A percentile compares a stretch with the other conserved stretches of the same genome.
These are phyloP conservation scores for Tragelaphus imberbis DNA, from an alignment of 2,113 vertebrate species.

Conservation along the genomic window DNA sequence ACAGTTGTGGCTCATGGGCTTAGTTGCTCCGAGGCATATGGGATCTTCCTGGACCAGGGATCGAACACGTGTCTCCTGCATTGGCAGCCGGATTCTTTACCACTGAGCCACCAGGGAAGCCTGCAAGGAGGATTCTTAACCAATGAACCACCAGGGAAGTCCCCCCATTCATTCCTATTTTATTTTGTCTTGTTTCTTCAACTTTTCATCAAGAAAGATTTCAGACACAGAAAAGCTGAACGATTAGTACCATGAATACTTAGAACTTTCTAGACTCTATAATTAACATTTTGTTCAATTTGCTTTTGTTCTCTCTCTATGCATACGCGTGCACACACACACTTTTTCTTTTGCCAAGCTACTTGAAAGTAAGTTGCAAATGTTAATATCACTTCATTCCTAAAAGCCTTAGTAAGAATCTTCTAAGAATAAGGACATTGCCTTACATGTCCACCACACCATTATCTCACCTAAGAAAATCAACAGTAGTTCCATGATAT, in stretches of 20 bases:
- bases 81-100: background rate
- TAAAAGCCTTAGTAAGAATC: background rate
- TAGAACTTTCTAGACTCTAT: background rate
- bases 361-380: background rate
- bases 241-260: background rate
- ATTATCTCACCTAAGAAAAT: background rate
- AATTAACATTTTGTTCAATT: background rate
- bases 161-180: background rate
- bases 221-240: background rate
- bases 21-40: background rate
- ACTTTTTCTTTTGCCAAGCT: background rate
- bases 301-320: background rate
- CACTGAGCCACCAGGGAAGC: background rate
- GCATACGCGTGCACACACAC: background rate
- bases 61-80: background rate
- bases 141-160: background rate
- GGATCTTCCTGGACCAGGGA: background rate
- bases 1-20: background rate
- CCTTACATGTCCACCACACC: background rate
- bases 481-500: background rate
- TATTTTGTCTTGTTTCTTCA: background rate
- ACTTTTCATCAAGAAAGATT: background rate
- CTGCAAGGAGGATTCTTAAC: background rate
- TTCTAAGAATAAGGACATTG: background rate
- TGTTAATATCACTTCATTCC: background rate